Percentiles rank a stretch among this genome's conserved stretches.
Conservation (phyloP, 2,888 invertebrate genomes). For the Noctua pronuba region DNA sequence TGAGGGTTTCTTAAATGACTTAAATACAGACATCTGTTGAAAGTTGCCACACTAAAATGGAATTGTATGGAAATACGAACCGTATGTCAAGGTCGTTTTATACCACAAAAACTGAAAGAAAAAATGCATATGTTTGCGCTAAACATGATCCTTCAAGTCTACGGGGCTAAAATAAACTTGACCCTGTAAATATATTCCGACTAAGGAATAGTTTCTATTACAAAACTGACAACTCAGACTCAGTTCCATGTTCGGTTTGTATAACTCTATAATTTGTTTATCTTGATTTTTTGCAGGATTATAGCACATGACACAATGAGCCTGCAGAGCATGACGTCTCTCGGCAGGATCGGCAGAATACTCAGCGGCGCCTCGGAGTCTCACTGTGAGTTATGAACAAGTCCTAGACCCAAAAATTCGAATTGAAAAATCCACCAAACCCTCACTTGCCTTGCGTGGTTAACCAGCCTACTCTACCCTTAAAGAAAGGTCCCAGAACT, state of each 20-base stretch:
- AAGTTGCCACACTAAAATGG: too few species aligned
- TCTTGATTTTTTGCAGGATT: slow-evolving; percentile 87
- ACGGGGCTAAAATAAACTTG: not conserved
- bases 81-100: too few species aligned
- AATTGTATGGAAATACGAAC: too few species aligned
- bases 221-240: not conserved
- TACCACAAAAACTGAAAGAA: too few species aligned
- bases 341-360: slow-evolving; percentile 95
- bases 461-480: not conserved
- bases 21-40: too few species aligned
- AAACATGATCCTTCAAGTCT: not conserved
- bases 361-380: slow-evolving; percentile 93
- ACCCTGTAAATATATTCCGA: not conserved
- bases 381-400: slow-evolving; percentile 84
- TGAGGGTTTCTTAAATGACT: too few species aligned
- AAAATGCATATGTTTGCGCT: too few species aligned
- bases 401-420: not conserved
- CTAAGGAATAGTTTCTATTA: not conserved
- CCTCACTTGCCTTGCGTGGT: not conserved
- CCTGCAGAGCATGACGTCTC: slow-evolving; percentile 96
- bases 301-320: slow-evolving; percentile 97
- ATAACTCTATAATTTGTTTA: not conserved
- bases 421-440: not conserved
- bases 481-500: not conserved
- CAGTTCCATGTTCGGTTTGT: not conserved